Evolutionary conservation across 2,797 vertebrate species (phyloP), one percentile per base, ranked within the genome.

Genomic region (Otolemur crassicaudatus): DNA sequence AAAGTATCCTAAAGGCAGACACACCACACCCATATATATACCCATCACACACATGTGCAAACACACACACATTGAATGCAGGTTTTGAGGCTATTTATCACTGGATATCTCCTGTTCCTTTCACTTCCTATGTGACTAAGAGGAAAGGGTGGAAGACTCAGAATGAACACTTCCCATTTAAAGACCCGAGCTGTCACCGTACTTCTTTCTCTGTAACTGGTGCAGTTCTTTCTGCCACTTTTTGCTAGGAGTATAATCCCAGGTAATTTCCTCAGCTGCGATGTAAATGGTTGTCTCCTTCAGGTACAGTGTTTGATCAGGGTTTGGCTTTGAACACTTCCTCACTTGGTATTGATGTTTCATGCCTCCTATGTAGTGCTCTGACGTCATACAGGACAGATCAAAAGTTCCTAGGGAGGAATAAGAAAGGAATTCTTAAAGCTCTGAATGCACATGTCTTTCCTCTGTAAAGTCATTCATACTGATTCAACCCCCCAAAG

Each of bases 181-280:
- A 61, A 90, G 60, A 37, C 1, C 0, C 7, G 60, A 73, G 17
- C 53, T 17, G 31, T 67, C 3, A 9, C n/a, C 61, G 46, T 98
- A 99, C 99, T 99, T 99, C 83, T 98, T 94, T 53, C 98, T 53
- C 3, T 98, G 98, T 23, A 98, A 77, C 5, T 25, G 94, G 85
- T 98, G 98, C 96, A 99, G 96, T 94, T 99, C 98, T 2, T 98
- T 90, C 97, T 99, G 99, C 99, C 99, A 99, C 37, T 98, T 99
- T 87, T 99, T 99, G 96, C 98, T 99, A 1, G 99, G 99, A 92
- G 99, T 97, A 97, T 99, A 99, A 97, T 99, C 99, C 99, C 99
- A 99, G 94, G 99, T 99, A 22, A 97, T 84, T 97, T 99, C 99
- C 96, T 99, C 95, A 9, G 99, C 99, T 69, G 99, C 99, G 14